Evolutionary conservation across 1,140 invertebrate species (phyloP).

Genomic region (Drosophila lowei): DNA sequence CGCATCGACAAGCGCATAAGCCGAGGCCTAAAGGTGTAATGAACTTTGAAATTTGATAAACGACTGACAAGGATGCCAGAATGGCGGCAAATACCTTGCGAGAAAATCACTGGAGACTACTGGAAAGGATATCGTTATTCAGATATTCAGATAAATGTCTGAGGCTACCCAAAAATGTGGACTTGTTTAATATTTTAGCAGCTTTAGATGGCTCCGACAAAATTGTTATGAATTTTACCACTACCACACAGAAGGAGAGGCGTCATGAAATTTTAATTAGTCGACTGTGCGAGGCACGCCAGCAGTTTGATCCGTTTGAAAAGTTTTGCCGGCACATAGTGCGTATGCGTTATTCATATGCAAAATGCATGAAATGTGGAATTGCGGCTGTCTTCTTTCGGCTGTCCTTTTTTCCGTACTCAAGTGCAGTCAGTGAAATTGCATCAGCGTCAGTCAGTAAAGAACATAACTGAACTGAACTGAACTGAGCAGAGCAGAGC

Average conservation of each 20-base stretch:
- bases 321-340: constrained; percentile 66
- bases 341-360: constrained; percentile 75
- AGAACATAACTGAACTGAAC: constrained; percentile 2
- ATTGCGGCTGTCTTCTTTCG: constrained; percentile 39
- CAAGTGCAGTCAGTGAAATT: constrained; percentile 62
- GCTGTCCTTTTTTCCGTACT: constrained; percentile 18
- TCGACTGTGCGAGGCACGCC: constrained; percentile 65
- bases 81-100: constrained; percentile 3
- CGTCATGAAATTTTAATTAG: constrained; percentile 78
- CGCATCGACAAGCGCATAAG: constrained; percentile 55
- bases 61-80: constrained; percentile 12
- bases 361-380: constrained; percentile 56
- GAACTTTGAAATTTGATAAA: constrained; percentile 81
- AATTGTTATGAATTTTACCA: constrained; percentile 71
- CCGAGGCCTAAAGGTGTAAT: constrained; percentile 66
- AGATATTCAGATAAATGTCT: constrained; percentile 43
- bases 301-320: constrained; percentile 77
- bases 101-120: neutral
- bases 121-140: too few relatives aligned
- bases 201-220: constrained; percentile 67
- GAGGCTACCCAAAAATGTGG: constrained; percentile 54
- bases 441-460: constrained; percentile 32
- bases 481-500: neutral
- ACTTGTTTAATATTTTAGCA: constrained; percentile 72
- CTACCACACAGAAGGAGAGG: constrained; percentile 31